Evolutionary conservation across 2,797 vertebrate species (phyloP).

Genomic region (Nasua narica): DNA sequence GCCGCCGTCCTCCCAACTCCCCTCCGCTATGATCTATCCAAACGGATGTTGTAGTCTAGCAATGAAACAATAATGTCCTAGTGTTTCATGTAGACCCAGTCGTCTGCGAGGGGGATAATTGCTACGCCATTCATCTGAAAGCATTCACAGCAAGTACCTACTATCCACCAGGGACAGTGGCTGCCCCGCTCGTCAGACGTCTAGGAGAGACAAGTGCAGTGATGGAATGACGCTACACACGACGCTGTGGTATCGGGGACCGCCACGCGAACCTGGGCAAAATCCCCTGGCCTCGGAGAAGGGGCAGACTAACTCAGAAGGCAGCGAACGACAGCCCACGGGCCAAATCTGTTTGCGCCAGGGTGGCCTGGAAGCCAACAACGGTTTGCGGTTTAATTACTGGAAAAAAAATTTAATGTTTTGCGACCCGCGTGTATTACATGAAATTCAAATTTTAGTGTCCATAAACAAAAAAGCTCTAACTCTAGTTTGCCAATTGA

Average conservation of each 20-base stretch:
- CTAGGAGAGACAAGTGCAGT: neutral
- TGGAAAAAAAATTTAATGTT: neutral
- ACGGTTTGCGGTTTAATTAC: neutral
- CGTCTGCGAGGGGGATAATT: neutral
- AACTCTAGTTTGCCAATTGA: neutral
- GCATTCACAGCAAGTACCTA: neutral
- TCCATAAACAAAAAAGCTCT: neutral
- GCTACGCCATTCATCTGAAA: neutral
- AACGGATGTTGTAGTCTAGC: neutral
- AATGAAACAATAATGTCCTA: neutral
- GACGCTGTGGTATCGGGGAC: neutral
- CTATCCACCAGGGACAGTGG: neutral
- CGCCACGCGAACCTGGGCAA: neutral
- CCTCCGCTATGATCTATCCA: neutral
- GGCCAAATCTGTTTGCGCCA: neutral
- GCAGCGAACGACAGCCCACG: accelerated
- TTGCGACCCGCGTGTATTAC: neutral
- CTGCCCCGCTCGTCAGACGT: neutral
- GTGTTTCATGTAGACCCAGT: neutral
- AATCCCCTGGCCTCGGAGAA: neutral
- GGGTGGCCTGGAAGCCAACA: neutral
- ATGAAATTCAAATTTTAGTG: neutral
- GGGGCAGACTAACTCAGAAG: neutral
- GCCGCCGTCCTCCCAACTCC: accelerated
- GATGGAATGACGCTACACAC: neutral